Percentiles rank a stretch among this genome's conserved stretches.
These are phyloP conservation scores for Acanthosepion esculentum DNA, from an alignment of 2,888 invertebrate genomes.

Conservation along the genomic window DNA sequence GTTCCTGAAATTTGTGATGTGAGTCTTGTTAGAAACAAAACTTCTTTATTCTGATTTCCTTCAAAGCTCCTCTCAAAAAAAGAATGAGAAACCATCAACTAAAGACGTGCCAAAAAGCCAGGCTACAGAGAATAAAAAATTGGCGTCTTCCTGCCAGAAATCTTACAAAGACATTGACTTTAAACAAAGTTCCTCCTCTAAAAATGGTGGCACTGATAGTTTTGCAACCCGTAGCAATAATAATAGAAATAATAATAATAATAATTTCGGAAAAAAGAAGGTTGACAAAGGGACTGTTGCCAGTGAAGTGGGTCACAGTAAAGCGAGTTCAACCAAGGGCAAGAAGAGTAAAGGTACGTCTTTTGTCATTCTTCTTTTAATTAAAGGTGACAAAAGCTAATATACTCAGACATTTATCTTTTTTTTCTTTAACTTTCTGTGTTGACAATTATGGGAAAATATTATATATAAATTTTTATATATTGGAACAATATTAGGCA, in stretches of 20 bases:
- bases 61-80: too few species aligned
- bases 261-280: neutral
- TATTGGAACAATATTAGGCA: too few species aligned
- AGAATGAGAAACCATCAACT: neutral
- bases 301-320: neutral
- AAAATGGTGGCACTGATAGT: neutral
- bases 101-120: neutral
- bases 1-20: too few species aligned
- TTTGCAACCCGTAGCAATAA: neutral
- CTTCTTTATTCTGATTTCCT: too few species aligned
- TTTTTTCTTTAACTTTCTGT: too few species aligned
- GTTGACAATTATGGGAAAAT: too few species aligned
- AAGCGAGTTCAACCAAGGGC: neutral
- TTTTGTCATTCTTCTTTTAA: neutral
- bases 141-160: neutral
- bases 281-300: neutral
- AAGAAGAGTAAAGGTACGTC: conserved; percentile 33
- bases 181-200: neutral
- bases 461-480: too few species aligned
- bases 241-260: neutral
- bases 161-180: neutral
- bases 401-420: too few species aligned
- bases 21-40: too few species aligned
- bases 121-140: neutral
- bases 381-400: neutral